Base-by-base conservation (phyloP, 2,113 vertebrate species). In the Rana temporaria region DNA sequence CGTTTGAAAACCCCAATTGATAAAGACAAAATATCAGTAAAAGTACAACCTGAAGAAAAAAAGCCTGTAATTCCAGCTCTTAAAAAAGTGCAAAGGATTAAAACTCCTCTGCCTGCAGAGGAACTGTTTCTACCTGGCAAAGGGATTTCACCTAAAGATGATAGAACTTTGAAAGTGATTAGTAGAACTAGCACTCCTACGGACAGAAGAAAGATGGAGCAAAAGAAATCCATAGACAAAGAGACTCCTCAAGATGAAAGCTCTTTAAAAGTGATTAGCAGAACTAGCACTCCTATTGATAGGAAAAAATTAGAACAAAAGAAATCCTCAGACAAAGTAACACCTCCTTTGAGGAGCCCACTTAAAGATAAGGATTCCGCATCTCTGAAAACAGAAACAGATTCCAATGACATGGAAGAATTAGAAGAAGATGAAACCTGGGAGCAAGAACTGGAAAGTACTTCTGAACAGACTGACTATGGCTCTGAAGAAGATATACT, bases 401-500 rank as follows among this genome's bases (percentile, higher is more conserved):
- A 83, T 59, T 86, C 66, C 85, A 16, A 87, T 79, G 78, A 86
- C 81, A 78, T 3, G 34, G 79, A 82, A 85, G 57, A 56, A 16
- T 6, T 69, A 19, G 90, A 91, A 86, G 92, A 93, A 42, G 89
- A 91, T 82, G 87, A 92, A 76, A 85, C 73, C 71, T 24, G 0
- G 92, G 91, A 90, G 78, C 92, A 92, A 91, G 92, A 96, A 85
- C 84, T 90, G 85, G 88, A 88, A 86, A 89, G 82, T 1, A 0
- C 89, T 68, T 85, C 73, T 82, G 92, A 93, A 72, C 81, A 85
- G 6, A 86, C 91, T 42, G 92, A 89, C 84, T 90, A 90, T 59
- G 81, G 87, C 85, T 80, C 52, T 0, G 59, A 85, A 3, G 91
- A 88, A 73, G 93, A 80, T 2, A 76, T 83, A 68, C 4, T 68